A percentile compares a stretch with the other conserved stretches of the same genome.
Conservation (phyloP, 1,140 invertebrate genomes). For the Luehdorfia chinensis region DNA sequence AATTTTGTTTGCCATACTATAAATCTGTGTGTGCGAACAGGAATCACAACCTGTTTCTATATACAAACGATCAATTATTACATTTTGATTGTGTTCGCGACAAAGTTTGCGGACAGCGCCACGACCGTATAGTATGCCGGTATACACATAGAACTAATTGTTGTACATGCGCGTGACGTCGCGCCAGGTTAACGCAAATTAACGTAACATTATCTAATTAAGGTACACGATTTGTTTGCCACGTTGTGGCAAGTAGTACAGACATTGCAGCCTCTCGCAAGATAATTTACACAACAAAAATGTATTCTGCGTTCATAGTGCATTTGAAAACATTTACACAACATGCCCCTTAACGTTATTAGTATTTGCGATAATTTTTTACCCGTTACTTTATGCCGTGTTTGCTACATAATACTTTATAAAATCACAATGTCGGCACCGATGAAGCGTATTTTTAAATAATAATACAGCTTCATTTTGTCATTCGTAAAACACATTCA, state of each 20-base stretch:
- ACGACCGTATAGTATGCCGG: not conserved
- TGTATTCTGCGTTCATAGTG: too few relatives aligned
- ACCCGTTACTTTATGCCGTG: not conserved
- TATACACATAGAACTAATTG: not conserved
- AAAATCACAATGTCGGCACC: constrained; percentile 10
- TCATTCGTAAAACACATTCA: not conserved
- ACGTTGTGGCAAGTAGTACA: not conserved
- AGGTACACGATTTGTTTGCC: not conserved
- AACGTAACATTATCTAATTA: not conserved
- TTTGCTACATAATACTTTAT: constrained; percentile 10
- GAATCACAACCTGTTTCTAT: not conserved
- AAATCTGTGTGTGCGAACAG: not conserved
- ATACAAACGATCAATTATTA: not conserved
- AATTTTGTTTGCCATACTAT: too few relatives aligned
- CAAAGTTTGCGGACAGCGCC: not conserved
- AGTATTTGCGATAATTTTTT: not conserved
- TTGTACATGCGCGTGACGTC: not conserved
- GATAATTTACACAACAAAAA: too few relatives aligned
- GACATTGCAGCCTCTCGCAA: not conserved
- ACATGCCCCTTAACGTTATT: not conserved
- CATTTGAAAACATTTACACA: too few relatives aligned
- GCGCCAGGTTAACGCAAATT: constrained; percentile 5
- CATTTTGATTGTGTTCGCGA: not conserved
- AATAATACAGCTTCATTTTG: not conserved
- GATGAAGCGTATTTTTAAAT: not conserved